Base-by-base conservation (phyloP, 2,797 vertebrate genomes). In the Salmo trutta region DNA sequence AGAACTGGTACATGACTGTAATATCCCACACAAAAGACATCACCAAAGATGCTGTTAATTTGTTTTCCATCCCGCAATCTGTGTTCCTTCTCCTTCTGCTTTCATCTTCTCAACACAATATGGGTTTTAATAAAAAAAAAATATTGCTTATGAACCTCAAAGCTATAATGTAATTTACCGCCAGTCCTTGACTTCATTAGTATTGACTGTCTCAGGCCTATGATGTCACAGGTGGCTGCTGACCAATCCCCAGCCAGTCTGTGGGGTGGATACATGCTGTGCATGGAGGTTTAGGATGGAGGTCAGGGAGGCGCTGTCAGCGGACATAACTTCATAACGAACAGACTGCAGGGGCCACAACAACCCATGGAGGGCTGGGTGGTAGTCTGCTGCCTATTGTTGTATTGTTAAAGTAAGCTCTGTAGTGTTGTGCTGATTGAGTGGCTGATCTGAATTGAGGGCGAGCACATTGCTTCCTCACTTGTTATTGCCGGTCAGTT, bases 111-210 rank as follows among this genome's bases (percentile, higher is more conserved):
- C 73, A 33, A 54, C 84, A 80, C 78, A 86, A 74, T 75, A 81
- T 81, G 77, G 79, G 79, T 90, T 88, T 88, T 91, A 93, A 93
- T 92, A 85, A 87, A 92, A 90, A 21, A 62, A 0, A 93, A 85
- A 84, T 92, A 93, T 94, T 93, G 89, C 93, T 93, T 92, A 92
- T 93, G 91, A 93, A 91, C 89, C 85, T 81, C 75, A 62, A 80
- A 77, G 83, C 80, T 62, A 70, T 90, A 90, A 94, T 92, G 85
- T 76, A 77, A 93, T 94, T 93, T 71, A 75, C 82, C 86, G 82
- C 80, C 83, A 90, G 79, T 80, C 73, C 36, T 81, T 91, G 89
- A 94, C 90, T 90, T 90, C 84, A 90, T 95, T 94, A 93, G 93
- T 94, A 94, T 94, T 91, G 93, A 95, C 90, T 90, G 88, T 89